These are phyloP conservation scores for Dicyrtoma fusca DNA, from an alignment of 2,888 invertebrate species.

Conservation along the genomic window DNA sequence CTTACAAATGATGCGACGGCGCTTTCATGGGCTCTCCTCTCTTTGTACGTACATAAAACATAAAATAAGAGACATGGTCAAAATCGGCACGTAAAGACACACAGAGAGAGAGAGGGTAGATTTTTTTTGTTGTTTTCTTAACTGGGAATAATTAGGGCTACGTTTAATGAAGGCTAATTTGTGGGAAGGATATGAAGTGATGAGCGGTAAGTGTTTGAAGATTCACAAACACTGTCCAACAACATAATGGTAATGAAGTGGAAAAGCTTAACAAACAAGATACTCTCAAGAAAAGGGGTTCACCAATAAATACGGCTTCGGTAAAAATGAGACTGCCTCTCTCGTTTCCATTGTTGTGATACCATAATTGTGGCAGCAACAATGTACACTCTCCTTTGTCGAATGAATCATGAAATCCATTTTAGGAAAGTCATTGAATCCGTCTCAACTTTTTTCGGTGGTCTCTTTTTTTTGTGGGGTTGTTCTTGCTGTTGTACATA, in stretches of 20 bases:
- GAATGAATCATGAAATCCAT: constrained; percentile 33
- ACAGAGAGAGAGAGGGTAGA: constrained; percentile 12
- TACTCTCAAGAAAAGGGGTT: constrained; percentile 23
- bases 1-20: no score
- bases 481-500: no score
- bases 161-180: constrained; percentile 41
- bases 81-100: not conserved
- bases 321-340: constrained; percentile 22
- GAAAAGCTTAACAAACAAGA: constrained; percentile 37
- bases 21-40: not conserved
- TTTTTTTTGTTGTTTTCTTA: constrained; percentile 31
- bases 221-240: constrained; percentile 28
- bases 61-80: not conserved
- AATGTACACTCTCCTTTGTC: constrained; percentile 20
- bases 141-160: constrained; percentile 38
- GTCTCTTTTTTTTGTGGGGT: no score
- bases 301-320: constrained; percentile 32
- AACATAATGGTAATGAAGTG: constrained; percentile 37
- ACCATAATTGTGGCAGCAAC: constrained; percentile 7
- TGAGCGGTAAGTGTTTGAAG: constrained; percentile 40
- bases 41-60: no score
- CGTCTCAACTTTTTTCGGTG: not conserved
- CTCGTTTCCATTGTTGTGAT: constrained; percentile 29
- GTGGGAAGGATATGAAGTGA: constrained; percentile 39
- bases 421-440: constrained; percentile 25